A percentile compares a stretch with the other conserved stretches of the same genome.
Evolutionary conservation across 2,888 invertebrate genomes (phyloP).

Genomic region (Aporophyla lueneburgensis): DNA sequence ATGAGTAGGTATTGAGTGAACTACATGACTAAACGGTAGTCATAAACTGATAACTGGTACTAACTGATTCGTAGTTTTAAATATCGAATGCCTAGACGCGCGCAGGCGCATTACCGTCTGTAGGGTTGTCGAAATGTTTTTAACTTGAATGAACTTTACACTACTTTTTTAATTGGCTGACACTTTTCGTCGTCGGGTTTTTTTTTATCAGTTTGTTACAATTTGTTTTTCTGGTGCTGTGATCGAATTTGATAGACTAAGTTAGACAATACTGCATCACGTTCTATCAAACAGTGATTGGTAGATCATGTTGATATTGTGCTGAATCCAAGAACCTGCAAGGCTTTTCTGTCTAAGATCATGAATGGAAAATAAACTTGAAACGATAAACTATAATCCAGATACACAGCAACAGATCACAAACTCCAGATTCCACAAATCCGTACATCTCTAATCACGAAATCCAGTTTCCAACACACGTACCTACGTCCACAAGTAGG

Average conservation of each 20-base stretch:
- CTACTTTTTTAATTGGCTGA: no score
- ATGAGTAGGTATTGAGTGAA: background rate
- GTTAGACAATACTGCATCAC: no score
- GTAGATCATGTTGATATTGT: no score
- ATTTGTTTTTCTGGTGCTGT: no score
- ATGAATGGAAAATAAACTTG: slow-evolving; percentile 6
- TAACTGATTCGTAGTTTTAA: slow-evolving; percentile 45
- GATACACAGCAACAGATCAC: slow-evolving; percentile 14
- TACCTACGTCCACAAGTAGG: background rate
- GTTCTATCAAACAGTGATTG: no score
- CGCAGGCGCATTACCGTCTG: background rate
- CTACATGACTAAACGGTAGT: background rate
- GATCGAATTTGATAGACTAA: no score
- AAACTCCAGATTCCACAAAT: slow-evolving; percentile 46
- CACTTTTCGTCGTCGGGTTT: no score
- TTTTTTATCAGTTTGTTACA: no score
- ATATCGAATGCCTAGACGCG: slow-evolving; percentile 26
- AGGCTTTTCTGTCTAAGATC: no score
- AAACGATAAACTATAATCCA: background rate
- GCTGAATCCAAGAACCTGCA: no score
- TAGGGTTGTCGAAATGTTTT: no score
- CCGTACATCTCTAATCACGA: slow-evolving; percentile 41
- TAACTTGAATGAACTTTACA: no score
- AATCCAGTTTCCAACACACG: slow-evolving; percentile 26
- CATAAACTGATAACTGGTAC: slow-evolving; percentile 36